A percentile compares a stretch with the other conserved stretches of the same genome.
phyloP scores from a whole-genome alignment of 2,888 invertebrate species.

The Abrostola tripartita region DNA sequence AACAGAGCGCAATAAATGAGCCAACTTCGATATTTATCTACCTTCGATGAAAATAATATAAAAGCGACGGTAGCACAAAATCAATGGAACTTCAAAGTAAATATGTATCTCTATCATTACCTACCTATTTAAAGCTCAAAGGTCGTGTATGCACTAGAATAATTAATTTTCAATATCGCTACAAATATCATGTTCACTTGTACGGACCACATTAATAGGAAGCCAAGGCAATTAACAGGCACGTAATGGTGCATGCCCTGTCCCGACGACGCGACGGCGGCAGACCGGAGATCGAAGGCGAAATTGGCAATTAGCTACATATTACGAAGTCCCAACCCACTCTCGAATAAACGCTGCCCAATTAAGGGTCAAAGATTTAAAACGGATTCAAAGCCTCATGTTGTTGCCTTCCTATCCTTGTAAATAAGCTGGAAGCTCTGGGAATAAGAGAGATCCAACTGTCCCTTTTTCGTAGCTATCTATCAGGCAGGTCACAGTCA shows the following conservation, averaged over 20 bases:
- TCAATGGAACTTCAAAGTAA: not conserved
- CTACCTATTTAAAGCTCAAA: conserved; percentile 13
- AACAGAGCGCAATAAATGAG: too few species aligned
- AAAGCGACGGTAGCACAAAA: too few species aligned
- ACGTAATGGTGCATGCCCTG: conserved; percentile 67
- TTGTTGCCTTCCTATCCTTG: too few species aligned
- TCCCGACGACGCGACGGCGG: conserved; percentile 53
- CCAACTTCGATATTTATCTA: too few species aligned
- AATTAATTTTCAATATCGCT: conserved; percentile 39
- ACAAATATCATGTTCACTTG: conserved; percentile 44
- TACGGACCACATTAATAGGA: conserved; percentile 60
- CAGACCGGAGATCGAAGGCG: conserved; percentile 80
- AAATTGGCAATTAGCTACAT: conserved; percentile 83
- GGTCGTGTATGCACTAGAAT: conserved; percentile 13
- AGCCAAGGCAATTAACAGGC: conserved; percentile 66
- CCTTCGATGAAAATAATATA: too few species aligned
- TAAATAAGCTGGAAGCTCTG: too few species aligned
- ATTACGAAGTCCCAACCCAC: conserved; percentile 64
- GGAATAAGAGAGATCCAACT: too few species aligned
- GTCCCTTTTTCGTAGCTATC: too few species aligned
- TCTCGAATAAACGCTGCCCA: conserved; percentile 58
- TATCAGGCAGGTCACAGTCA: too few species aligned
- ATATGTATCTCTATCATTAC: not conserved
- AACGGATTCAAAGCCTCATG: too few species aligned
- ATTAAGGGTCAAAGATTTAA: conserved; percentile 36